Conservation (phyloP, 2,797 vertebrate species). For the Gadopsis bispinosus region DNA sequence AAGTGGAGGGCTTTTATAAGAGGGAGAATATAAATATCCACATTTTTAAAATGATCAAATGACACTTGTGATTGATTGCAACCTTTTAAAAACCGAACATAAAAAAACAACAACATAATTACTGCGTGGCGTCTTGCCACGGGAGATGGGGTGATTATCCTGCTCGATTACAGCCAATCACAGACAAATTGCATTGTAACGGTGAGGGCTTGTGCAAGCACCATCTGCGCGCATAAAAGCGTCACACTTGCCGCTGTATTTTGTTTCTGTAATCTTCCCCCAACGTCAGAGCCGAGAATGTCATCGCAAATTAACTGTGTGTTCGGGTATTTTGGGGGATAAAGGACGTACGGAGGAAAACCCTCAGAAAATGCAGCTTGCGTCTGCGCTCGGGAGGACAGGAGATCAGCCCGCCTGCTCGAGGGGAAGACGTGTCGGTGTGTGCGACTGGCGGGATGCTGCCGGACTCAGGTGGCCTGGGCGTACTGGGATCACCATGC, state of each 20-base stretch:
- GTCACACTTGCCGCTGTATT: slow-evolving; percentile 25
- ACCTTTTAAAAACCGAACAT: slow-evolving; percentile 68
- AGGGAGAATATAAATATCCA: slow-evolving; percentile 58
- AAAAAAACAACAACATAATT: slow-evolving; percentile 57
- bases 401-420: slow-evolving; percentile 28
- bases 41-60: slow-evolving; percentile 58
- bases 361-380: slow-evolving; percentile 41
- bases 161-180: slow-evolving; percentile 77
- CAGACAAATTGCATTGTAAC: slow-evolving; percentile 63
- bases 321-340: slow-evolving; percentile 48
- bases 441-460: slow-evolving; percentile 33
- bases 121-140: slow-evolving; percentile 43
- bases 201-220: slow-evolving; percentile 46
- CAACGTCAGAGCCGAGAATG: slow-evolving; percentile 59
- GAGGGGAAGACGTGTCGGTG: slow-evolving; percentile 14
- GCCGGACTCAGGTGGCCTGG: slow-evolving; percentile 61
- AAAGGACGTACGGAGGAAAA: slow-evolving; percentile 50
- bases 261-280: slow-evolving; percentile 56
- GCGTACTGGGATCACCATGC: slow-evolving; percentile 27
- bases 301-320: slow-evolving; percentile 56
- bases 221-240: slow-evolving; percentile 70
- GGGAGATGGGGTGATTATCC: slow-evolving; percentile 53
- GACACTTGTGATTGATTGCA: slow-evolving; percentile 69
- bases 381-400: slow-evolving; percentile 18
- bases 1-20: slow-evolving; percentile 18